Evolutionary conservation across 2,113 vertebrate genomes (phyloP), one percentile per base, ranked within the genome.

Genomic region (Sarotherodon lohbergeri): DNA sequence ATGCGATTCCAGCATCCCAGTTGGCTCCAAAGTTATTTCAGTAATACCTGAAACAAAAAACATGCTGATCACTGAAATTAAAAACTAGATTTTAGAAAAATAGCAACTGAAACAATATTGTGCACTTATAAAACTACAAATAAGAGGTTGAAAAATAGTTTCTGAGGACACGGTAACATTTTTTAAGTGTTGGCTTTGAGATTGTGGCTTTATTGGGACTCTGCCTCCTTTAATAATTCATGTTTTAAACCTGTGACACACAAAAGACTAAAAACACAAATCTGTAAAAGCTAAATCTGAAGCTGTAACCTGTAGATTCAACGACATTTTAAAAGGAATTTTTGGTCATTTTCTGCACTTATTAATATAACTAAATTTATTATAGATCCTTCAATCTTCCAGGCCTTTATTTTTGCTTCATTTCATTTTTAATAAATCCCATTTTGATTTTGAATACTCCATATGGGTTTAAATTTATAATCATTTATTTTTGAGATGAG

Each of bases 291-390:
- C 14, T 61, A 61, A 17, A 61, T 2, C 14, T 17, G 9, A 2
- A 17, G 27, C 32, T 32, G 8, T 10, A 61, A 61, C 57, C 14
- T 17, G 2, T 17, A 61, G 57, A 59, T 1, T 61, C 27, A 59
- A 59, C 56, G 9, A 5, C 32, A 32, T 32, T 32, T 32, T 32
- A 59, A 29, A 59, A 59, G 0, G 13, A 5, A 16, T 29, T 29
- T 56, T 59, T 29, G 56, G 27, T 59, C 7, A 32, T 32, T 59
- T 59, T 59, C 14, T 59, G 14, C 56, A 59, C 2, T 32, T 32
- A 16, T 8, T 57, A 57, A 57, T 57, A 16, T 0, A 59, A 9
- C 13, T 2, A 59, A 0, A 29, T 57, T 57, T 57, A 57, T 16
- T 29, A 57, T 56, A 22, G 54, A 22, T 57, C 55, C 55, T 57